A percentile compares a stretch with the other conserved stretches of the same genome.
Conservation (phyloP, 2,888 invertebrate species). For the Cancer borealis region DNA sequence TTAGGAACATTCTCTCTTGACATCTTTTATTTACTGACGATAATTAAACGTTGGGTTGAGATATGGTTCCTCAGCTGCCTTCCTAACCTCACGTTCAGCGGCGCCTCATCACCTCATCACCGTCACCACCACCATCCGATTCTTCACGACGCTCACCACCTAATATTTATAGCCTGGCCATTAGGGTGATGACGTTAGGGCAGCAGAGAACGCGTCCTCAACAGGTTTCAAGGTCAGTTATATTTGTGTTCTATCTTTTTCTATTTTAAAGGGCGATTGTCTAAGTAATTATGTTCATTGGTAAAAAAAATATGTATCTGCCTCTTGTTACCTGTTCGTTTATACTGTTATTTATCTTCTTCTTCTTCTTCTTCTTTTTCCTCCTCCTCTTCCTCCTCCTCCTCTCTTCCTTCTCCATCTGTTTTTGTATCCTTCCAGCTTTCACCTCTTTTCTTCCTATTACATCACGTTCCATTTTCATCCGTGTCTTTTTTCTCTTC, state of each 20-base stretch:
- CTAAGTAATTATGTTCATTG: neutral
- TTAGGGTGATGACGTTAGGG: neutral
- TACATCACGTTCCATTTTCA: neutral
- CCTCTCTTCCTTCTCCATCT: neutral
- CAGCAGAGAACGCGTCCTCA: neutral
- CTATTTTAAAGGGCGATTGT: neutral
- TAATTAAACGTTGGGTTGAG: neutral
- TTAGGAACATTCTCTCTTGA: neutral
- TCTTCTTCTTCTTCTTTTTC: neutral
- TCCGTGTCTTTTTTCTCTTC: neutral
- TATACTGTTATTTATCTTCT: too few species aligned
- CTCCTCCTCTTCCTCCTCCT: neutral
- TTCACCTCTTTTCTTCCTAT: neutral
- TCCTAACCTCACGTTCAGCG: neutral
- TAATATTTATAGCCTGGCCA: neutral
- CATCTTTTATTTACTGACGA: neutral
- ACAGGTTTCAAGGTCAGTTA: neutral
- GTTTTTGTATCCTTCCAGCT: neutral
- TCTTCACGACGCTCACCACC: neutral
- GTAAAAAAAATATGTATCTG: too few species aligned
- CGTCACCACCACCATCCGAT: neutral
- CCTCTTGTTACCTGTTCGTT: too few species aligned
- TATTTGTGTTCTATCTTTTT: neutral
- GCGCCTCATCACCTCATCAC: neutral
- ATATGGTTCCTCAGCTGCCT: neutral